Percentiles rank a stretch among this genome's conserved stretches.
Conservation (phyloP, 23 tunicate species). For the Ciona savignyi region DNA sequence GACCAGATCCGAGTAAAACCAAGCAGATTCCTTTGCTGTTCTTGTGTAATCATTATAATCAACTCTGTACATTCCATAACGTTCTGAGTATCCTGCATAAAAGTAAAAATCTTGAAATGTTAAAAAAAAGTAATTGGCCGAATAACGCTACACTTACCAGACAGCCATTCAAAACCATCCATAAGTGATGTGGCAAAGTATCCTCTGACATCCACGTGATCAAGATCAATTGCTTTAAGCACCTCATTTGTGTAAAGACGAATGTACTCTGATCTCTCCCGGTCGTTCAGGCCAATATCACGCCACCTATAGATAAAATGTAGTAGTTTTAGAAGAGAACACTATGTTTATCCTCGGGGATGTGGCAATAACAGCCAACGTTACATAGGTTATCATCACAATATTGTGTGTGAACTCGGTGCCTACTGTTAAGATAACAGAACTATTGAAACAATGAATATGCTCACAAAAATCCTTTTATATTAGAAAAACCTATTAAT, state of each 20-base stretch:
- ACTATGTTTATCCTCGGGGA: too few species aligned
- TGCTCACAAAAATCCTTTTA: too few species aligned
- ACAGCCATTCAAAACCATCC: constrained; percentile 84
- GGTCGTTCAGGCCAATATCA: constrained; percentile 71
- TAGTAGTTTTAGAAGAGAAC: too few species aligned
- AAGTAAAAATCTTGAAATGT: neutral
- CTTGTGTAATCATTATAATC: constrained; percentile 39
- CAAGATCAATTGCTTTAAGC: constrained; percentile 84
- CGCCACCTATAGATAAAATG: constrained; percentile 34
- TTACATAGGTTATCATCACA: too few species aligned
- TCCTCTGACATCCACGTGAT: constrained; percentile 88
- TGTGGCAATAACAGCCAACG: too few species aligned
- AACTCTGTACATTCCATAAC: constrained; percentile 79
- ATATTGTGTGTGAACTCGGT: too few species aligned
- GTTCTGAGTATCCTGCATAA: constrained; percentile 51
- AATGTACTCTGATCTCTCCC: constrained; percentile 59
- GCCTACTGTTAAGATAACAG: too few species aligned
- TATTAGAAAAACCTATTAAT: too few species aligned
- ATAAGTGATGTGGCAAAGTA: constrained; percentile 74
- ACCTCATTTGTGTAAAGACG: constrained; percentile 60
- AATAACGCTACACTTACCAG: constrained; percentile 25
- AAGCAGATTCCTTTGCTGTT: constrained; percentile 79
- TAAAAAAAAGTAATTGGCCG: neutral
- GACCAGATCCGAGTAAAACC: constrained; percentile 82
- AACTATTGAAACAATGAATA: too few species aligned